phyloP scores from a whole-genome alignment of 2,888 invertebrate species.

The Cantharis nigra region DNA sequence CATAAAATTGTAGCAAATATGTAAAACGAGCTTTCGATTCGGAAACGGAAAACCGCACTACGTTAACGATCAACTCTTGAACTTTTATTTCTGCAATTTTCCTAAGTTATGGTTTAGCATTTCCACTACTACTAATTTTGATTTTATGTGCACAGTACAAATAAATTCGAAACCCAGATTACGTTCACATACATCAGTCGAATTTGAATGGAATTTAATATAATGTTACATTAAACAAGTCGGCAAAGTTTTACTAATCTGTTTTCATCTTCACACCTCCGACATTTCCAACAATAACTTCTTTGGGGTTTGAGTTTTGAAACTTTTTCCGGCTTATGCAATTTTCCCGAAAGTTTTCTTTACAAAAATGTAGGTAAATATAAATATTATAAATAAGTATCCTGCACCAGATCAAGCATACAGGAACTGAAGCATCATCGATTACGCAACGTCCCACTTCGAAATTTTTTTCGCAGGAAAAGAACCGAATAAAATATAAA shows the following conservation, averaged over 20 bases:
- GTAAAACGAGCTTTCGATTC: neutral
- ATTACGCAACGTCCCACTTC: neutral
- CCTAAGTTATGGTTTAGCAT: neutral
- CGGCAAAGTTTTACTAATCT: neutral
- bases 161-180: neutral
- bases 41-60: neutral
- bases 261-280: neutral
- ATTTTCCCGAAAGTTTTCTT: neutral
- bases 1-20: neutral
- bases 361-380: neutral
- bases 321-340: neutral
- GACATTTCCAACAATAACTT: neutral
- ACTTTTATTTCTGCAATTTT: neutral
- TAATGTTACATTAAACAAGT: neutral
- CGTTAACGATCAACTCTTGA: neutral
- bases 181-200: neutral
- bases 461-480: neutral
- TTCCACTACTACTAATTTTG: neutral
- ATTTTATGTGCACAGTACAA: neutral
- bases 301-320: neutral
- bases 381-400: neutral
- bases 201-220: neutral
- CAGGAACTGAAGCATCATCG: neutral
- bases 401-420: neutral
- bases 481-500: neutral